Conservation (phyloP, 1,140 invertebrate genomes). For the Olivierus martensii region DNA sequence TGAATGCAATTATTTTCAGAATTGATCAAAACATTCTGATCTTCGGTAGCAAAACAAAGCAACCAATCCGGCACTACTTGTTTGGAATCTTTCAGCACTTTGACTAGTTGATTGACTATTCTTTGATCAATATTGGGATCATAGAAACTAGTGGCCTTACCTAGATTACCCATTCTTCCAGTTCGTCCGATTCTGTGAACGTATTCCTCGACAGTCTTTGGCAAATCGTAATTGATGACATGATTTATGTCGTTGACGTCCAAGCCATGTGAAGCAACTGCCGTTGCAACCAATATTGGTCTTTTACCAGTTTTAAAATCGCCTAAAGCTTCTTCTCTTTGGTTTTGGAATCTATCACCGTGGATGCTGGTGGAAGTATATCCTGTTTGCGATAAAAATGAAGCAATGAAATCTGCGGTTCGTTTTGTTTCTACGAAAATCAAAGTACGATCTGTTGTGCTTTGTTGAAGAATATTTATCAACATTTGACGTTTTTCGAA, state of each 20-base stretch:
- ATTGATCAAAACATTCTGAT: too few species aligned
- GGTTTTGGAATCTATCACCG: conserved; percentile 54
- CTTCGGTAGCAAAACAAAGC: too few species aligned
- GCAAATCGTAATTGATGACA: conserved; percentile 89
- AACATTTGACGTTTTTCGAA: conserved; percentile 57
- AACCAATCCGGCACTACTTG: conserved; percentile 4
- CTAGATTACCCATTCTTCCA: conserved; percentile 78
- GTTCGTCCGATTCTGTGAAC: conserved; percentile 90
- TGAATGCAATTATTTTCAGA: too few species aligned
- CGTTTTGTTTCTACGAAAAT: conserved; percentile 84
- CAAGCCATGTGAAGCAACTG: conserved; percentile 72
- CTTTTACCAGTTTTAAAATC: conserved; percentile 61
- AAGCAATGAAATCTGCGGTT: conserved; percentile 75
- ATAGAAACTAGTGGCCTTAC: conserved; percentile 75
- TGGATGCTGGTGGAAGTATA: conserved; percentile 78
- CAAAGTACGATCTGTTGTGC: conserved; percentile 47
- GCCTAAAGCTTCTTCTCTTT: conserved; percentile 68
- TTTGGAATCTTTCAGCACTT: conserved; percentile 41
- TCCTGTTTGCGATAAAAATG: conserved; percentile 48
- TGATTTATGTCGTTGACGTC: conserved; percentile 63
- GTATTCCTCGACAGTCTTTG: conserved; percentile 78
- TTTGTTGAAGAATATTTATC: conserved; percentile 46
- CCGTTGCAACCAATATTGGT: conserved; percentile 73
- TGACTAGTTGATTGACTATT: conserved; percentile 48
- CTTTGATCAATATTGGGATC: conserved; percentile 45